Percentiles rank a stretch among this genome's conserved stretches.
Conservation (phyloP, 2,113 vertebrate genomes). For the Siniperca knerii region DNA sequence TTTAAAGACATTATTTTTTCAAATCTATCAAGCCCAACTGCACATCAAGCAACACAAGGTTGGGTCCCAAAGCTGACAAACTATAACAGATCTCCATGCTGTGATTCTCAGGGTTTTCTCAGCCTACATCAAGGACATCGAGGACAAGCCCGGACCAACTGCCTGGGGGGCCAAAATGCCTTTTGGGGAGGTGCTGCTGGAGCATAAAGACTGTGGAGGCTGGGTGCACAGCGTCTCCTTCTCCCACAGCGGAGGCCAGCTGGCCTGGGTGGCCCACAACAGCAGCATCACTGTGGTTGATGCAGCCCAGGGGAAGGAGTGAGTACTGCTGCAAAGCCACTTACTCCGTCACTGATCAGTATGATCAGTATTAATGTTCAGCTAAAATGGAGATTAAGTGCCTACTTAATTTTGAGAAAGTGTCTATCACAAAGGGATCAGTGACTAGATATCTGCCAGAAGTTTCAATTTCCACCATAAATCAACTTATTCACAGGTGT, state of each 20-base stretch:
- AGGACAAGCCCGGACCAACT: conserved; percentile 87
- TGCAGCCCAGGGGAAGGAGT: conserved; percentile 83
- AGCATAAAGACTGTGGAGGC: conserved; percentile 85
- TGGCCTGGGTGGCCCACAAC: conserved; percentile 87
- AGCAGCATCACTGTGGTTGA: conserved; percentile 84
- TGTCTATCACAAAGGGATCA: neutral
- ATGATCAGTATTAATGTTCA: neutral
- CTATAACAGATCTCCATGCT: neutral
- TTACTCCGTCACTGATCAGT: neutral
- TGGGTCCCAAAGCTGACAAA: neutral
- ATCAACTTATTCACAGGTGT: neutral
- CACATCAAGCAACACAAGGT: neutral
- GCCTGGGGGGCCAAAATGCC: conserved; percentile 88
- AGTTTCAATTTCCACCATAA: neutral
- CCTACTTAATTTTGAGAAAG: neutral
- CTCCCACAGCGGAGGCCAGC: conserved; percentile 84
- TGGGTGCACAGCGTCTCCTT: conserved; percentile 88
- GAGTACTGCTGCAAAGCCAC: conserved; percentile 54
- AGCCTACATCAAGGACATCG: conserved; percentile 88
- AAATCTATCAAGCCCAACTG: neutral
- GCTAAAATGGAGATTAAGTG: neutral
- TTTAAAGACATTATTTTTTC: neutral
- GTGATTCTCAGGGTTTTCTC: conserved; percentile 81
- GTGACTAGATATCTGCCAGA: neutral
- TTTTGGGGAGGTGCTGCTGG: conserved; percentile 86